Evolutionary conservation across 2,113 vertebrate genomes (phyloP).

Genomic region (Smithornis capensis): DNA sequence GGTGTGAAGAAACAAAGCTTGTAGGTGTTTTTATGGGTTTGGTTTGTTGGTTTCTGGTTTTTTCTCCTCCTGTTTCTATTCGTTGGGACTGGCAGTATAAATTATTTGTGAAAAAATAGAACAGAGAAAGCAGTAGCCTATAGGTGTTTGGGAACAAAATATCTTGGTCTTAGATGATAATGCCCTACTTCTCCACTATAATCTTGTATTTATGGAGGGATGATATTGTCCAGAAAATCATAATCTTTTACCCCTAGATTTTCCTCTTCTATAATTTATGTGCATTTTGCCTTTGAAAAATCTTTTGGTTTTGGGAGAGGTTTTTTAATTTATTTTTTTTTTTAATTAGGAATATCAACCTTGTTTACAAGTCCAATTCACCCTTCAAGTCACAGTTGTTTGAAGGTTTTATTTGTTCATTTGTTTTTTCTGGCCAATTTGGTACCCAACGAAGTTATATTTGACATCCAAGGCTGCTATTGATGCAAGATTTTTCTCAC

Average conservation of each 20-base stretch:
- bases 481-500: neutral
- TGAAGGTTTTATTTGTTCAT: no score
- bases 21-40: neutral
- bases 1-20: neutral
- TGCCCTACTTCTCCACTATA: neutral
- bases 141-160: neutral
- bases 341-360: neutral
- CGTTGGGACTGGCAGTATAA: neutral
- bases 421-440: neutral
- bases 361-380: neutral
- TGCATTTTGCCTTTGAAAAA: neutral
- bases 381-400: neutral
- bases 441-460: neutral
- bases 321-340: neutral
- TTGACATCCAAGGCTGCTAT: neutral
- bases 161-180: neutral
- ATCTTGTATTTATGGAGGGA: neutral
- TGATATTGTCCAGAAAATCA: neutral
- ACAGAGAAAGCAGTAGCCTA: neutral
- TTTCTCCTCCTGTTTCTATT: accelerated
- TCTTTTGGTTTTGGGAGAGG: neutral
- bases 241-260: neutral
- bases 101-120: neutral
- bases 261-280: neutral
- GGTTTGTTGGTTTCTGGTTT: neutral